These are phyloP conservation scores for Luidia sarsii DNA, from an alignment of 53 echinoderm and acorn worm genomes.

Conservation along the genomic window DNA sequence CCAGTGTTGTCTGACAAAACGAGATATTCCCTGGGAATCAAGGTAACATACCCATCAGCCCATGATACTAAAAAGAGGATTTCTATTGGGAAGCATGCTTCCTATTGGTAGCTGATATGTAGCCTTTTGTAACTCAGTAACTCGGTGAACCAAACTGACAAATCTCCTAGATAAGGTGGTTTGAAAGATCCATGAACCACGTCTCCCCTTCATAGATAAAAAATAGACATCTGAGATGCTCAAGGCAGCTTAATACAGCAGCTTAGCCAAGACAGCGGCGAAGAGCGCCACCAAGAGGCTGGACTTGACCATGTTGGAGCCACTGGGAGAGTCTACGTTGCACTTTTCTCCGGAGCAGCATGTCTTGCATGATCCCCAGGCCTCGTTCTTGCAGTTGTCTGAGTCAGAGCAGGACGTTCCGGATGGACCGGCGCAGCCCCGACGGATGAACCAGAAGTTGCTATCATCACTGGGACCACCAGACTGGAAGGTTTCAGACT, in stretches of 20 bases:
- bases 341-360: slow-evolving; percentile 34
- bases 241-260: slow-evolving; percentile 4
- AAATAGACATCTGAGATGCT: neutral
- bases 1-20: no score
- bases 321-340: slow-evolving; percentile 11
- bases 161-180: no score
- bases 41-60: no score
- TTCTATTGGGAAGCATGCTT: no score
- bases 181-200: neutral
- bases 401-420: slow-evolving; percentile 4
- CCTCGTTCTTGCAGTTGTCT: slow-evolving; percentile 39
- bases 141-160: no score
- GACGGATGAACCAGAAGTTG: slow-evolving; percentile 37
- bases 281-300: slow-evolving; percentile 30
- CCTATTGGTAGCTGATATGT: no score
- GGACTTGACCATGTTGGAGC: slow-evolving; percentile 10
- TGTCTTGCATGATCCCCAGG: slow-evolving; percentile 5
- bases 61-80: no score
- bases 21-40: no score
- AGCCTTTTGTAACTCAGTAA: no score
- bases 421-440: neutral
- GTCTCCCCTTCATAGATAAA: neutral
- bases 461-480: slow-evolving; percentile 2
- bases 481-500: slow-evolving; percentile 46
- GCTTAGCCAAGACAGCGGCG: slow-evolving; percentile 14